A percentile compares a stretch with the other conserved stretches of the same genome.
phyloP scores from a whole-genome alignment of 2,797 vertebrate genomes.

The Brachymystax lenok region DNA sequence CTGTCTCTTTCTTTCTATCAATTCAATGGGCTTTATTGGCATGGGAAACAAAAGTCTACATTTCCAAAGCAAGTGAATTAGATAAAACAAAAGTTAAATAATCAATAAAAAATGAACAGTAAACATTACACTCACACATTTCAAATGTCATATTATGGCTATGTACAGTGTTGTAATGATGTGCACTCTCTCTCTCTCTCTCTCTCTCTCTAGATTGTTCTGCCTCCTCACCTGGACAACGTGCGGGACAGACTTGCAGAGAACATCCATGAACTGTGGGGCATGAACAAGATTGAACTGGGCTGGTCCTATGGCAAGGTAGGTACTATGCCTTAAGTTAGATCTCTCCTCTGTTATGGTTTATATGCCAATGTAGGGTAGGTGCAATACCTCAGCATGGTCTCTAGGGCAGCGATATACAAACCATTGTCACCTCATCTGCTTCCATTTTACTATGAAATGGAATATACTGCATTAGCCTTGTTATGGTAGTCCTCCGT shows the following conservation, averaged over 20 bases:
- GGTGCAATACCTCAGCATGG: neutral
- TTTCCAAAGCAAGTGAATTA: too few species aligned
- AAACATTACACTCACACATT: too few species aligned
- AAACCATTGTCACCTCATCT: neutral
- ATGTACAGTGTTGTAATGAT: too few species aligned
- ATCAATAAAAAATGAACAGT: too few species aligned
- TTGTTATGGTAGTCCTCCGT: constrained; percentile 3
- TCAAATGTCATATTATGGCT: too few species aligned
- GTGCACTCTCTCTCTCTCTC: neutral
- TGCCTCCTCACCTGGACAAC: constrained; percentile 94
- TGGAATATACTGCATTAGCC: neutral
- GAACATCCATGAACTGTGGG: constrained; percentile 99
- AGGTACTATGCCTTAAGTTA: neutral
- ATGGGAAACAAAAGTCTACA: too few species aligned
- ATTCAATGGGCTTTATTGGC: too few species aligned
- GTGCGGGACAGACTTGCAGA: constrained; percentile 95
- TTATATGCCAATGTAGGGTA: neutral
- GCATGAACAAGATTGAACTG: constrained; percentile 98
- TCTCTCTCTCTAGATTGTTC: constrained; percentile 78
- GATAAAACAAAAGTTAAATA: too few species aligned
- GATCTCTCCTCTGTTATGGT: neutral
- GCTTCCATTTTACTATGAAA: neutral
- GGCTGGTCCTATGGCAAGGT: constrained; percentile 99
- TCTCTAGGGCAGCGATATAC: neutral
- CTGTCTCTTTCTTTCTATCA: too few species aligned